Evolutionary conservation across 2,888 invertebrate genomes (phyloP).

Genomic region (Iphiclides podalirius): DNA sequence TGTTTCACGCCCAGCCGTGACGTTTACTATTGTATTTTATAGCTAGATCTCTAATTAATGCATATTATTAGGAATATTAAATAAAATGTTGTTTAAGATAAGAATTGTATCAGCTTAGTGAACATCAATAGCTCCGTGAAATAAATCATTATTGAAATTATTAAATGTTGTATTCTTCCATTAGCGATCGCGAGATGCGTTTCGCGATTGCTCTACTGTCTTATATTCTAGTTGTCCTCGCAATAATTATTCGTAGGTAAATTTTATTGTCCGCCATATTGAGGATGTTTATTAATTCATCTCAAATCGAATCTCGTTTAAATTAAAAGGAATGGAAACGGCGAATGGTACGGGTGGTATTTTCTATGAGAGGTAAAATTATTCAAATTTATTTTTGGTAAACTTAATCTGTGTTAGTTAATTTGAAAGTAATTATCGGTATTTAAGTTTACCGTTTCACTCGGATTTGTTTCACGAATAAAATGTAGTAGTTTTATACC

Average conservation of each 20-base stretch:
- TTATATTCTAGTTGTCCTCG: neutral
- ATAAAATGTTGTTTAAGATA: slow-evolving; percentile 72
- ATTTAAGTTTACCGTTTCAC: slow-evolving; percentile 1
- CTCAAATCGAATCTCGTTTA: no score
- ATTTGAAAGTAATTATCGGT: no score
- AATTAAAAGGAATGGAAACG: no score
- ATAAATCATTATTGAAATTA: slow-evolving; percentile 79
- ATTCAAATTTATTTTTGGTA: no score
- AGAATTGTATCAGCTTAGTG: slow-evolving; percentile 80
- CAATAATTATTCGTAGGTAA: neutral
- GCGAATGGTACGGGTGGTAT: no score
- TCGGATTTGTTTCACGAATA: slow-evolving; percentile 5
- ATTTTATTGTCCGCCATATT: neutral
- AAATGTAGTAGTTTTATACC: no score
- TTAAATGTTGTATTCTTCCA: slow-evolving; percentile 71
- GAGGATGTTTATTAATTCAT: neutral
- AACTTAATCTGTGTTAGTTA: no score
- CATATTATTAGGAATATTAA: slow-evolving; percentile 77
- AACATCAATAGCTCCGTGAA: slow-evolving; percentile 79
- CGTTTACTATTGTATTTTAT: slow-evolving; percentile 75
- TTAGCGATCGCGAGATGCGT: slow-evolving; percentile 29
- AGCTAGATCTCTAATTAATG: slow-evolving; percentile 79
- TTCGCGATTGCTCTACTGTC: neutral
- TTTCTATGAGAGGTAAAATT: no score
- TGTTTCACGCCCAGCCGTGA: slow-evolving; percentile 50